Conservation (phyloP, 2,113 vertebrate species). For the Eolophus roseicapilla region DNA sequence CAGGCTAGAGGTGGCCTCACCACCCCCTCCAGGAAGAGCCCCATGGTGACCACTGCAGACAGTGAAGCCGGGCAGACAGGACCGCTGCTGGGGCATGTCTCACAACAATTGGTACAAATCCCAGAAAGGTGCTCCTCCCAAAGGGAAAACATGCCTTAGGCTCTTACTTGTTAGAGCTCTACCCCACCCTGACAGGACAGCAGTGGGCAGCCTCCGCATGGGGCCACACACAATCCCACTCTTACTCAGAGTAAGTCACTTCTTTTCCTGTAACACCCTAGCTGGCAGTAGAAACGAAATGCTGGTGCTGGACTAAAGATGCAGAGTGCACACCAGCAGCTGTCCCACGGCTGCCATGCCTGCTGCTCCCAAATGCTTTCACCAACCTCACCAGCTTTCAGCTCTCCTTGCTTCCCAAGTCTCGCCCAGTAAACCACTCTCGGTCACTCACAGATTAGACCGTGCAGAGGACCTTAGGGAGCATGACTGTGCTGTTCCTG, state of each 20-base stretch:
- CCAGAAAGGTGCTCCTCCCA: neutral
- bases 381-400: neutral
- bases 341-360: neutral
- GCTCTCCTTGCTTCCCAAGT: neutral
- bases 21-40: neutral
- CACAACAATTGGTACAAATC: neutral
- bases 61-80: neutral
- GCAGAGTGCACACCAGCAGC: neutral
- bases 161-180: neutral
- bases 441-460: neutral
- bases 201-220: neutral
- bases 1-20: neutral
- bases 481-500: neutral
- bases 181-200: neutral
- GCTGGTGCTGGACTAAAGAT: neutral
- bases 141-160: neutral
- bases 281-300: neutral
- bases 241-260: neutral
- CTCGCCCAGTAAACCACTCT: neutral
- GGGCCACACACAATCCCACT: neutral
- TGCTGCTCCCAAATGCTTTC: neutral
- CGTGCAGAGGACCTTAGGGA: fast-evolving
- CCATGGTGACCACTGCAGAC: neutral
- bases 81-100: neutral
- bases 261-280: neutral